phyloP scores from a whole-genome alignment of 2,113 vertebrate genomes.

The Noturus placidus region DNA sequence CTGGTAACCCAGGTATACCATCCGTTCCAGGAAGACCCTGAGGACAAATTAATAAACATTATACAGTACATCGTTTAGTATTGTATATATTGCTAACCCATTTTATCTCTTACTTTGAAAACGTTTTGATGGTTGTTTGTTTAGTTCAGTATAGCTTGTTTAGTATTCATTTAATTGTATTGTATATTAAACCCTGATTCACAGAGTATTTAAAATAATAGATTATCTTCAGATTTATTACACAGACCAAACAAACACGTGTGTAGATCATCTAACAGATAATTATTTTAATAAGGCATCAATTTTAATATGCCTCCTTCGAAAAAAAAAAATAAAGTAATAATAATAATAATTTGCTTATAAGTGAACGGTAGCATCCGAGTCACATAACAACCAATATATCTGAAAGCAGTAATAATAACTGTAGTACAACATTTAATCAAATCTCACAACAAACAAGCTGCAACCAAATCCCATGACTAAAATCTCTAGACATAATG shows the following conservation, averaged over 20 bases:
- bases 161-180: background rate
- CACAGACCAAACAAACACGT: background rate
- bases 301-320: conserved; percentile 31
- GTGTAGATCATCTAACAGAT: conserved; percentile 6
- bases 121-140: background rate
- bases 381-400: conserved; percentile 11
- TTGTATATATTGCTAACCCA: background rate
- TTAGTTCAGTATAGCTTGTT: background rate
- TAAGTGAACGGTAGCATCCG: background rate
- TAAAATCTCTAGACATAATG: background rate
- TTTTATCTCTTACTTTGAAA: background rate
- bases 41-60: conserved; percentile 22
- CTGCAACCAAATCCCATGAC: background rate
- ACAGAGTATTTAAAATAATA: background rate
- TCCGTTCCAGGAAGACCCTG: conserved; percentile 84
- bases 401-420: background rate
- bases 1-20: conserved; percentile 84
- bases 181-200: background rate
- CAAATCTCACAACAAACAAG: background rate
- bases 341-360: too few species aligned
- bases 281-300: background rate
- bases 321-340: background rate
- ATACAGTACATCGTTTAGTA: background rate
- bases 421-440: background rate
- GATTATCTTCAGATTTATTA: background rate